These are phyloP conservation scores for Leptogaster cylindrica DNA, from an alignment of 2,888 invertebrate species.

Conservation along the genomic window DNA sequence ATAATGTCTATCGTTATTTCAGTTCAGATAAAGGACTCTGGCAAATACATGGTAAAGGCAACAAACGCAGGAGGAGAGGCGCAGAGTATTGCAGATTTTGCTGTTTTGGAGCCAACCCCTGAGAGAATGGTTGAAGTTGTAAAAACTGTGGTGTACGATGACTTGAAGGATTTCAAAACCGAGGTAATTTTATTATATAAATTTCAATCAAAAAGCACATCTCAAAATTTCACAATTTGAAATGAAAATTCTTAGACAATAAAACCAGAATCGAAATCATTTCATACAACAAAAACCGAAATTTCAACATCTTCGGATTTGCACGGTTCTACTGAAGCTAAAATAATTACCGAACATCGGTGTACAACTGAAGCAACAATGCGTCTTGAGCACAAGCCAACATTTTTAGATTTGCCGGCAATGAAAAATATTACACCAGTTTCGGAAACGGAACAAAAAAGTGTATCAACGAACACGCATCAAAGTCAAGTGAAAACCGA, in stretches of 20 bases:
- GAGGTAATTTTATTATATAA: conserved; percentile 55
- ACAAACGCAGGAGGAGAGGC: conserved; percentile 80
- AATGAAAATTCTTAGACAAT: conserved; percentile 49
- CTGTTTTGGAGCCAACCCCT: conserved; percentile 73
- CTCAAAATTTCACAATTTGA: background rate
- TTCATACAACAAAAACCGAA: conserved; percentile 56
- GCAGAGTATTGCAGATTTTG: conserved; percentile 80
- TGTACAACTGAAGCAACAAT: conserved; percentile 63
- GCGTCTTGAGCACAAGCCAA: conserved; percentile 62
- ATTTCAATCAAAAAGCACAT: background rate
- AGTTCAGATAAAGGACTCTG: conserved; percentile 70
- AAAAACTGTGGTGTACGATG: conserved; percentile 71
- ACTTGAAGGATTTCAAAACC: conserved; percentile 59
- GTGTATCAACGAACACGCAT: conserved; percentile 51
- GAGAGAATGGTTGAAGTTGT: conserved; percentile 72
- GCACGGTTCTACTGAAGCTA: conserved; percentile 61
- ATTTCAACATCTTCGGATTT: conserved; percentile 56
- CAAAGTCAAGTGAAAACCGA: conserved; percentile 50
- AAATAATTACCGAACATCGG: conserved; percentile 62
- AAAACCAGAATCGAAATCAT: conserved; percentile 56
- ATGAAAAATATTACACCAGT: conserved; percentile 48
- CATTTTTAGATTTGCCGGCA: conserved; percentile 57
- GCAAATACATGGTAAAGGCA: conserved; percentile 78
- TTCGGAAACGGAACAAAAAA: conserved; percentile 45
- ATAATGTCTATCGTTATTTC: too few relatives aligned